Conservation (phyloP, 2,113 vertebrate species). For the Mellivora capensis region DNA sequence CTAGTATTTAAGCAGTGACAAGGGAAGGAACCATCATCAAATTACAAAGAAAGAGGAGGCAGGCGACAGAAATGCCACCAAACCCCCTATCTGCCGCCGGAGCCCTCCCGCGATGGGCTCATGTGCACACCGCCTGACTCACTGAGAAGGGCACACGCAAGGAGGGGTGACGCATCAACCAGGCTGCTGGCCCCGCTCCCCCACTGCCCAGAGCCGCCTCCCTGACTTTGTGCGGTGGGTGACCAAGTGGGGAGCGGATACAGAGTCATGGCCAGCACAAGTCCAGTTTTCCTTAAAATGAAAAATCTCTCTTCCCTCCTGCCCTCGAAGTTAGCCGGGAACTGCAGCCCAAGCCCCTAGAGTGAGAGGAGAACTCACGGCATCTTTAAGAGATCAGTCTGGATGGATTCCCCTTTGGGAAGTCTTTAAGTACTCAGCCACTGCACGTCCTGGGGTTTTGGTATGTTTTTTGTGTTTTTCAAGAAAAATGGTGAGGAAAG, state of each 20-base stretch:
- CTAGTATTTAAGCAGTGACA: neutral
- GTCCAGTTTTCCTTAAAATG: conserved; percentile 19
- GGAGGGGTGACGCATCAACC: neutral
- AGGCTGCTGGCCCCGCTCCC: neutral
- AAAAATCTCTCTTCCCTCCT: neutral
- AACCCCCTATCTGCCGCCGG: neutral
- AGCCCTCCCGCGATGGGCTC: neutral
- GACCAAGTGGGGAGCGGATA: neutral
- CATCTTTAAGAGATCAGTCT: neutral
- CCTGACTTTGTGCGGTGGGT: neutral
- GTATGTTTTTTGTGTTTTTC: neutral
- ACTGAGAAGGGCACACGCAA: neutral
- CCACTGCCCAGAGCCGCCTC: neutral
- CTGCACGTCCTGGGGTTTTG: neutral
- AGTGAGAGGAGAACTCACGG: neutral
- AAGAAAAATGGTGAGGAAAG: neutral
- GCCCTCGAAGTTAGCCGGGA: neutral
- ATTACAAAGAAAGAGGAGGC: neutral
- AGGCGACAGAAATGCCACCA: neutral
- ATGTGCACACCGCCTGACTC: neutral
- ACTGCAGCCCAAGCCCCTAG: neutral
- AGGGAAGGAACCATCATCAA: neutral
- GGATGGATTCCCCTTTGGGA: too few species aligned
- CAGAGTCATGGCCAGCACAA: neutral
- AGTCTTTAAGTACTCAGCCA: neutral